Evolutionary conservation across 1,140 invertebrate species (phyloP), one percentile per base, ranked within the genome.

Genomic region (Colletes gigas): DNA sequence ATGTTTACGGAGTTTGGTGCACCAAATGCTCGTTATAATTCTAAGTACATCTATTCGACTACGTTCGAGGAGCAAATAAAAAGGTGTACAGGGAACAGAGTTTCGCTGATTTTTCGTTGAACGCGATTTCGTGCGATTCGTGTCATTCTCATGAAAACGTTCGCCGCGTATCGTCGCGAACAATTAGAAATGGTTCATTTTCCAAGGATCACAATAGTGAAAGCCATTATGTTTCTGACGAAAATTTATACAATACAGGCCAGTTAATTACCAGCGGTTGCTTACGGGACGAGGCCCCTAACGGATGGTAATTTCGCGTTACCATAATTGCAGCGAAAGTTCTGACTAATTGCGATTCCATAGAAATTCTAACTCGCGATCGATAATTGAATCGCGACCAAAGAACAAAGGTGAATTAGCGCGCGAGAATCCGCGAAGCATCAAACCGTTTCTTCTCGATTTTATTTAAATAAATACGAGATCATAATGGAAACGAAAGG

Each of bases 241-340:
- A 75, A 80, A 78, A 88, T 81, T 75, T 83, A 77, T 83, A 71
- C 70, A 79, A 73, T 57, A 78, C 71, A 41, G 52, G 52, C 39
- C 59, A 39, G 41, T 70, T 85, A 85, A 85, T 85, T 84, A 81
- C 10, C 19, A 19, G 30, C 44, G 44, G 63, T 80, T 47, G 82
- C 71, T 79, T 84, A 41, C 63, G 50, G 30, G 62, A 72, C 41
- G 50, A 15, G 44, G 73, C 77, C 76, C 67, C 65, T 50, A 59
- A 50, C 9, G 2, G 12, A 84, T 65, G 57, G 41, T 84, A 84
- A 84, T 84, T 81, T 73, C 12, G 6, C 19, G 57, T 62, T 69
- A 60, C 10, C 19, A 19, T 62, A 81, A 81, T 84, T 77, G 65
- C 55, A 85, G 83, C 78, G 83, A 85, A 81, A 85, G 83, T 79